Conservation (phyloP, 2,797 vertebrate species). For the Knipowitschia caucasica region DNA sequence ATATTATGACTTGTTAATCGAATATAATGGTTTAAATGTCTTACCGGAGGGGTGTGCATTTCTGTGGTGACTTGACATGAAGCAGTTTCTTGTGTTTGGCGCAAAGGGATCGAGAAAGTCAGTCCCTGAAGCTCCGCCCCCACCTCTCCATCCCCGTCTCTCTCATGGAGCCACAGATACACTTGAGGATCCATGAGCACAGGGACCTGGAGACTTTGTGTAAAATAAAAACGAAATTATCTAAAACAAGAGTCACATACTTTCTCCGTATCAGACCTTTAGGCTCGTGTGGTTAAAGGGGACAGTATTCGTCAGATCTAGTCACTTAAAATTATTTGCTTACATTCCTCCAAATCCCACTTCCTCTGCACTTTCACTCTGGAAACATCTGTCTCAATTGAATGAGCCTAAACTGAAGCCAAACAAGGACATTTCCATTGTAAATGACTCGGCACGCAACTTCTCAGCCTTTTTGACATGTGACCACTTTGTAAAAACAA, state of each 20-base stretch:
- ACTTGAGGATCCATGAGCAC: neutral
- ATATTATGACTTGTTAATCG: neutral
- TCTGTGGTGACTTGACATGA: conserved; percentile 8
- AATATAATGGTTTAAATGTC: conserved; percentile 13
- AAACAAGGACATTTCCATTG: neutral
- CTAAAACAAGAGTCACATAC: neutral
- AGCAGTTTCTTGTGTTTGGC: conserved; percentile 27
- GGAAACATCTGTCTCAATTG: conserved; percentile 2
- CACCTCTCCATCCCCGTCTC: neutral
- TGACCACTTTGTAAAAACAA: neutral
- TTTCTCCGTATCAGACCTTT: neutral
- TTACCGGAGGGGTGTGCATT: conserved; percentile 43
- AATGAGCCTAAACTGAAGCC: neutral
- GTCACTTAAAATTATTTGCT: conserved; percentile 1
- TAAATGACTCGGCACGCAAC: neutral
- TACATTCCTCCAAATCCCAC: conserved; percentile 12
- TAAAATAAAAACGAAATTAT: neutral
- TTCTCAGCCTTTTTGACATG: neutral
- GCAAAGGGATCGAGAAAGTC: conserved; percentile 15
- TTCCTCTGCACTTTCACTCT: conserved; percentile 27
- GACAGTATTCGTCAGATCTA: neutral
- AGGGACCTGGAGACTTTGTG: too few relatives aligned
- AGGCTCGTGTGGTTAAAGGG: neutral
- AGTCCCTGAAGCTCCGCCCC: conserved; percentile 60
- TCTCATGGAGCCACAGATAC: conserved; percentile 8